Base-by-base conservation (phyloP, 2,888 invertebrate species). In the Ectropis crepuscularia region DNA sequence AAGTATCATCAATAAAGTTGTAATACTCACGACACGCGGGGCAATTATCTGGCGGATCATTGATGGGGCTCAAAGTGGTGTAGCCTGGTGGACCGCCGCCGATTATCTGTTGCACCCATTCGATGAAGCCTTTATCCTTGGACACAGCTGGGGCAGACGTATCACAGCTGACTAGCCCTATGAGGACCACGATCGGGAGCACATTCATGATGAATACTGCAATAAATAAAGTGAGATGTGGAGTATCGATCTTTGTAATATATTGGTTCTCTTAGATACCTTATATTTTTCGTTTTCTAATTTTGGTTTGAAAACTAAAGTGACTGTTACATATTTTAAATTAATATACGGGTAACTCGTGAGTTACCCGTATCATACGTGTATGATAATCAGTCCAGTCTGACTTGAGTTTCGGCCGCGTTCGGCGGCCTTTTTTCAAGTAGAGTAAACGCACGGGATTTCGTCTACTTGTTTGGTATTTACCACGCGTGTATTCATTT, bases 11-110 rank as follows among this genome's bases (percentile, higher is more conserved):
- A 4, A 0, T 2, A 37, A 12, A 11, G n/a, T 16, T 5, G 10
- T 37, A 46, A 45, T 67, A 88, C 94, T 90, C 75, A 95, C 95
- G 88, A 76, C 95, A 95, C 49, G 85, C 73, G 7, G 88, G 86
- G 74, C 95, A 95, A 37, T 87, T 77, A 5, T 83, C 79, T 0
- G 92, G 89, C 4, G 89, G 85, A 36, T 85, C 82, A 9, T 80
- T 70, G 6, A 75, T 67, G 0, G 86, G 86, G 5, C 75, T 72
- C 36, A 75, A 10, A 38, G 89, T 82, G 16, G 86, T 82, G 28
- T 80, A 75, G 28, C 83, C 75, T 5, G 82, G 74, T 1, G 83
- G 71, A 5, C 85, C 75, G 2, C 81, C 72, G 0, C 88, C 85
- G 0, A 93, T 55, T 12, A 93, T 68, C 48, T 80, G 79, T 41